Conservation (phyloP, 2,888 invertebrate species). For the Orthosia gothica region DNA sequence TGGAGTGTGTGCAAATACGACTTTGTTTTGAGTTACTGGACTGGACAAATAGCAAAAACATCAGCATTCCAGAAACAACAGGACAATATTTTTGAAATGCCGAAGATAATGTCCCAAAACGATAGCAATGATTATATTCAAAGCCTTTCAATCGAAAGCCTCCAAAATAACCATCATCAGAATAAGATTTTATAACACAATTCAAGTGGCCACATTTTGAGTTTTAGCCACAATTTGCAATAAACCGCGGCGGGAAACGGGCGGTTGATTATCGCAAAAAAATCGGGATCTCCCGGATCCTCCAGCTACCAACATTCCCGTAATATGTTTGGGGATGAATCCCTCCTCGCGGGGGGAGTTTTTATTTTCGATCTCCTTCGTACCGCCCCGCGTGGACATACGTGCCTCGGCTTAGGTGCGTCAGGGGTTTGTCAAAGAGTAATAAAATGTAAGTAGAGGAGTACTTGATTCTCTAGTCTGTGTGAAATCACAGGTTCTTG, state of each 20-base stretch:
- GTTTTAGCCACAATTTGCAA: constrained; percentile 58
- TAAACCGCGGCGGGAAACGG: constrained; percentile 61
- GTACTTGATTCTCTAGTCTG: constrained; percentile 8
- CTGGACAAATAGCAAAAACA: not conserved
- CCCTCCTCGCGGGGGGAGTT: constrained; percentile 81
- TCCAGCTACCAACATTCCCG: constrained; percentile 83
- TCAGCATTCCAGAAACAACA: not conserved
- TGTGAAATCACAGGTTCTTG: not conserved
- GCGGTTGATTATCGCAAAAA: constrained; percentile 83
- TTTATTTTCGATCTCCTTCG: constrained; percentile 89
- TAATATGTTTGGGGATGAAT: constrained; percentile 88
- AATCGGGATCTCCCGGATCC: constrained; percentile 80
- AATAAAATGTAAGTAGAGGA: constrained; percentile 50
- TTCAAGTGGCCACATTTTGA: constrained; percentile 49
- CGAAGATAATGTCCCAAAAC: constrained; percentile 12
- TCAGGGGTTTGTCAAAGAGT: constrained; percentile 71
- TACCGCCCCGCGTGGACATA: constrained; percentile 84
- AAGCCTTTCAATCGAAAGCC: constrained; percentile 18
- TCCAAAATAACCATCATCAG: constrained; percentile 46
- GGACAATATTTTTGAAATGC: constrained; percentile 8
- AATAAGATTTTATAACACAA: constrained; percentile 62
- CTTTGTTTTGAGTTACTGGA: not conserved
- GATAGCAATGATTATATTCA: constrained; percentile 36
- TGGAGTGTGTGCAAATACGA: not conserved
- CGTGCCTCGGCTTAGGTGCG: constrained; percentile 82